Conservation (phyloP, 1,140 invertebrate genomes). For the Drosophila azteca region DNA sequence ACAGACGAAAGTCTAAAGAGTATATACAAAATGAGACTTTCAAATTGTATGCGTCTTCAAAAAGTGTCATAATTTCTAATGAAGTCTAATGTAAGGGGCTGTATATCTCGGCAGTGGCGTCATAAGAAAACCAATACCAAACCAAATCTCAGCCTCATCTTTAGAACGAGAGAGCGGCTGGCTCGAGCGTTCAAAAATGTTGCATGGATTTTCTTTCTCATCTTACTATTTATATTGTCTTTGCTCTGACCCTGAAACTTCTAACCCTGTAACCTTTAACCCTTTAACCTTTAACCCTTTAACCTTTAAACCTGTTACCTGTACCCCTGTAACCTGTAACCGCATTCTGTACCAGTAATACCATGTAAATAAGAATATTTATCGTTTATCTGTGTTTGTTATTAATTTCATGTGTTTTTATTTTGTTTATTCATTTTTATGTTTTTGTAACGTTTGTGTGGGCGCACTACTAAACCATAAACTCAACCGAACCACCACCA, state of each 20-base stretch:
- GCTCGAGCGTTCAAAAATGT: too few relatives aligned
- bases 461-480: conserved; percentile 72
- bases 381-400: conserved; percentile 24
- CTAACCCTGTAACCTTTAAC: not conserved
- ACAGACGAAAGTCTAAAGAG: too few relatives aligned
- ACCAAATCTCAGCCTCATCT: too few relatives aligned
- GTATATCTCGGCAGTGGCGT: too few relatives aligned
- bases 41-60: too few relatives aligned
- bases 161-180: too few relatives aligned
- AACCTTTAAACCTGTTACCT: not conserved
- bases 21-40: too few relatives aligned
- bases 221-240: too few relatives aligned
- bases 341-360: conserved; percentile 9
- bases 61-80: too few relatives aligned
- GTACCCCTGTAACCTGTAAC: not conserved
- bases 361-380: conserved; percentile 23
- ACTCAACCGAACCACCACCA: conserved; percentile 40
- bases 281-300: not conserved
- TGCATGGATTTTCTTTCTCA: too few relatives aligned
- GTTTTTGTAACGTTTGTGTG: conserved; percentile 72
- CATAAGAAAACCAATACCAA: too few relatives aligned
- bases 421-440: conserved; percentile 80
- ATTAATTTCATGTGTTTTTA: conserved; percentile 61
- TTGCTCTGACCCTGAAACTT: not conserved
- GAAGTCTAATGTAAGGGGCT: too few relatives aligned